Evolutionary conservation across 2,797 vertebrate genomes (phyloP), one percentile per base, ranked within the genome.

Genomic region (Sphaeramia orbicularis): DNA sequence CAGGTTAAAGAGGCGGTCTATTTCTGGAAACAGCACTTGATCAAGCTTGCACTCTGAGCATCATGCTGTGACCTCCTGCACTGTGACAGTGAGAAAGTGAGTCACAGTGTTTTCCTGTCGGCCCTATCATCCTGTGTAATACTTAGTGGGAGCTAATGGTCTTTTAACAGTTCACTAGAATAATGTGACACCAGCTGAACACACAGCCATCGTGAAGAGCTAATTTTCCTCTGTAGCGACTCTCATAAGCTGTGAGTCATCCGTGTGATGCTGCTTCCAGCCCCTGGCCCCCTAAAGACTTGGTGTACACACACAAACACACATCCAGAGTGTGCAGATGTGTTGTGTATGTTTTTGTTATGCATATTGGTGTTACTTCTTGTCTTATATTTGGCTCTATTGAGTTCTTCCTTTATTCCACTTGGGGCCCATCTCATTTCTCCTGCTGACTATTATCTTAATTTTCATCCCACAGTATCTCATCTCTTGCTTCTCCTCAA

Each of bases 221-320:
- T 41, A 10, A 74, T 85, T 82, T 56, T 13, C 49, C 30, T 65
- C 55, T 76, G 41, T 53, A 61, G 49, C 41, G 24, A 64, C 58
- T 73, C 12, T 37, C 10, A n/a, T 4, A 5, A 63, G 37, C 63
- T 56, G 14, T 85, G 86, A 90, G 67, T 89, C 86, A 80, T 74
- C 67, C 7, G 42, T 66, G 56, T 77, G 65, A 41, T 7, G 16
- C 43, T 48, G 50, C 44, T 59, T 50, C 49, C 4, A 16, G 56
- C 64, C 74, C 61, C 68, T 65, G 52, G 37, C 8, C 54, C 53
- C 52, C 65, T 13, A 12, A 68, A 47, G 14, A 16, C 49, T 72
- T 27, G 42, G 9, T 55, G 44, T 60, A 68, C 18, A 19, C 19
- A 44, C 0, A 36, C 10, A 70, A 10, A 68, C 21, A 19, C 24